These are phyloP conservation scores for Plectus sambesii DNA, from an alignment of 1,140 invertebrate species.

Conservation along the genomic window DNA sequence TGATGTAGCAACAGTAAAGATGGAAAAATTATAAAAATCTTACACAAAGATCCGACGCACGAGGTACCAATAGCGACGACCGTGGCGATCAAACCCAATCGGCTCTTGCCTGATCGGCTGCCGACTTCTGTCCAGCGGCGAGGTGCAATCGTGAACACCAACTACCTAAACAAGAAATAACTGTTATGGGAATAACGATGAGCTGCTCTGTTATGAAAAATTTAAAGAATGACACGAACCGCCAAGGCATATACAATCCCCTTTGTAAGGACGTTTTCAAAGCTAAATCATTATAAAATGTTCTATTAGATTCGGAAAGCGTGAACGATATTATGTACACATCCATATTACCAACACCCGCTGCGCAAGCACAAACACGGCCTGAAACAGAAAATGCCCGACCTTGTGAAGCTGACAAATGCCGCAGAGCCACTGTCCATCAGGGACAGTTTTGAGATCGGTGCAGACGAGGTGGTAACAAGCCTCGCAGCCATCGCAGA, in stretches of 20 bases:
- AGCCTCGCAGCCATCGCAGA: conserved; percentile 33
- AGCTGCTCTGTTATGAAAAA: too few species aligned
- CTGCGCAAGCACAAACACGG: too few species aligned
- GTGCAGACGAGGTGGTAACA: conserved; percentile 27
- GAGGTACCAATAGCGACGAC: conserved; percentile 32
- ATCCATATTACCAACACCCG: too few species aligned
- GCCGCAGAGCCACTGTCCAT: conserved; percentile 20
- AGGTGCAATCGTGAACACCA: conserved; percentile 23
- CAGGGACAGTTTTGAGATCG: conserved; percentile 14
- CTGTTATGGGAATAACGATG: too few species aligned
- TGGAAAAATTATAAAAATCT: conserved; percentile 11
- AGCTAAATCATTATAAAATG: too few species aligned
- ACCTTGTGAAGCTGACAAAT: conserved; percentile 20
- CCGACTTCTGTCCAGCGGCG: conserved; percentile 14
- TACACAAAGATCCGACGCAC: conserved; percentile 30
- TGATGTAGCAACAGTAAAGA: conserved; percentile 4
- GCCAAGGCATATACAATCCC: too few species aligned
- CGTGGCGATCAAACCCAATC: conserved; percentile 29
- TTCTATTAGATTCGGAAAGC: too few species aligned
- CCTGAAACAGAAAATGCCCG: too few species aligned
- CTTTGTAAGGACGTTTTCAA: too few species aligned
- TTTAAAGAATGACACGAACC: too few species aligned
- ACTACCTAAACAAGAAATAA: too few species aligned
- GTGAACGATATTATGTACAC: too few species aligned
- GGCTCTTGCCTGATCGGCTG: conserved; percentile 12